Percentiles rank a stretch among this genome's conserved stretches.
phyloP scores from a whole-genome alignment of 2,113 vertebrate genomes.

The Caretta caretta region DNA sequence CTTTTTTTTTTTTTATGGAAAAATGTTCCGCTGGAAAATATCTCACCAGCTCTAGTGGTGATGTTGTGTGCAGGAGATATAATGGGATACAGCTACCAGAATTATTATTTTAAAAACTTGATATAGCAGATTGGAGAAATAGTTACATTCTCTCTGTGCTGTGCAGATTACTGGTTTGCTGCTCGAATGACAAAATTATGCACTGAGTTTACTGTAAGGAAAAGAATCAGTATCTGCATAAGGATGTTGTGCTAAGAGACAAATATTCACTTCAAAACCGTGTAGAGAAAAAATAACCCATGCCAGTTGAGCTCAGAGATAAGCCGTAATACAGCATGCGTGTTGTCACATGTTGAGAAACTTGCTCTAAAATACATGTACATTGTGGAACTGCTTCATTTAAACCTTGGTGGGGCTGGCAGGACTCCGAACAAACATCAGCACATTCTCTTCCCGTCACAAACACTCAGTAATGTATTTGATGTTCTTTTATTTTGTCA shows the following conservation, averaged over 20 bases:
- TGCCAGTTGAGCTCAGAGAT: conserved; percentile 24
- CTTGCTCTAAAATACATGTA: neutral
- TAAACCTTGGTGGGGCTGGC: neutral
- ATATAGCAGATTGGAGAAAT: neutral
- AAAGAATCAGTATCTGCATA: conserved; percentile 3
- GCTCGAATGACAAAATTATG: conserved; percentile 44
- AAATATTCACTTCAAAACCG: conserved; percentile 36
- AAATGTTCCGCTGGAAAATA: conserved; percentile 23
- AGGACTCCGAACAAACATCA: neutral
- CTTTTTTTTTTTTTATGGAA: neutral
- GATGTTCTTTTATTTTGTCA: neutral
- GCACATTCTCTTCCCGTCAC: neutral
- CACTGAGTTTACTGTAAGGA: neutral
- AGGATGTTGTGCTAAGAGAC: neutral
- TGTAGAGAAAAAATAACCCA: conserved; percentile 32
- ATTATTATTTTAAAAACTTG: conserved; percentile 65
- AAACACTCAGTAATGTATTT: neutral
- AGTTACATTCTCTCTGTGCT: conserved; percentile 44
- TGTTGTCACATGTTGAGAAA: conserved; percentile 35
- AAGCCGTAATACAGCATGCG: conserved; percentile 37
- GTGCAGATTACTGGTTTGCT: conserved; percentile 16
- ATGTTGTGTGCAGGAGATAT: conserved; percentile 12
- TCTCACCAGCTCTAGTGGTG: neutral
- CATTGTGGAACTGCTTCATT: conserved; percentile 24
- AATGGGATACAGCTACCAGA: conserved; percentile 51